Percentiles rank a stretch among this genome's conserved stretches.
Evolutionary conservation across 2,797 vertebrate species (phyloP).

Genomic region (Acridotheres tristis): DNA sequence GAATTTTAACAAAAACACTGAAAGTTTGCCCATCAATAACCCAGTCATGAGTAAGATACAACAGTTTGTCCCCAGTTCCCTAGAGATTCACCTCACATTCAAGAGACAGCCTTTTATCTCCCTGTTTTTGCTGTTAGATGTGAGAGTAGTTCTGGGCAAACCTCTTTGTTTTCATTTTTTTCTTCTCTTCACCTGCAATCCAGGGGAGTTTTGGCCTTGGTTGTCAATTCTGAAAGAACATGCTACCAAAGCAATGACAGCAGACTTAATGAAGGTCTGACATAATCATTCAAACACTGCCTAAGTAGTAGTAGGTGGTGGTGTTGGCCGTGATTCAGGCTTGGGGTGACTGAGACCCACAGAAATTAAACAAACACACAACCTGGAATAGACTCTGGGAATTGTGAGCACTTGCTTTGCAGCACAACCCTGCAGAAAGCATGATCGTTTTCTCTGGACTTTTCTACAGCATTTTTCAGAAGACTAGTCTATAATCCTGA

Average conservation of each 20-base stretch:
- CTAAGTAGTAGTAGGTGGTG: not conserved
- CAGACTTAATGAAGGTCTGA: not conserved
- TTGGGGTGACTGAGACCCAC: not conserved
- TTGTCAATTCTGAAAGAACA: not conserved
- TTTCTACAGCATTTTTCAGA: not conserved
- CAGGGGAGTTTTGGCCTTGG: not conserved
- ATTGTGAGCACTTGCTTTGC: not conserved
- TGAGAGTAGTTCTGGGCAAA: not conserved
- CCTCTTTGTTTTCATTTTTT: not conserved
- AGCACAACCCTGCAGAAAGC: not conserved
- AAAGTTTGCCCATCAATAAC: not conserved
- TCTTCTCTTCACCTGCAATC: not conserved
- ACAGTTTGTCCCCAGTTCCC: not conserved
- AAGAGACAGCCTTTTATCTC: not conserved
- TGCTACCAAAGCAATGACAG: not conserved
- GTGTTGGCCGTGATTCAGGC: not conserved
- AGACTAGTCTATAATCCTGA: not conserved
- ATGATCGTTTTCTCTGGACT: not conserved
- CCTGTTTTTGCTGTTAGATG: not conserved
- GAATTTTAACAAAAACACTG: not conserved
- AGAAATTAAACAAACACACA: not conserved
- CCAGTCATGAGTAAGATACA: not conserved
- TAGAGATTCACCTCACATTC: not conserved
- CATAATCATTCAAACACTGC: not conserved
- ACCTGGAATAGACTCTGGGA: not conserved